These are phyloP conservation scores for Tenthredo mesomela DNA, from an alignment of 2,888 invertebrate species.

Conservation along the genomic window DNA sequence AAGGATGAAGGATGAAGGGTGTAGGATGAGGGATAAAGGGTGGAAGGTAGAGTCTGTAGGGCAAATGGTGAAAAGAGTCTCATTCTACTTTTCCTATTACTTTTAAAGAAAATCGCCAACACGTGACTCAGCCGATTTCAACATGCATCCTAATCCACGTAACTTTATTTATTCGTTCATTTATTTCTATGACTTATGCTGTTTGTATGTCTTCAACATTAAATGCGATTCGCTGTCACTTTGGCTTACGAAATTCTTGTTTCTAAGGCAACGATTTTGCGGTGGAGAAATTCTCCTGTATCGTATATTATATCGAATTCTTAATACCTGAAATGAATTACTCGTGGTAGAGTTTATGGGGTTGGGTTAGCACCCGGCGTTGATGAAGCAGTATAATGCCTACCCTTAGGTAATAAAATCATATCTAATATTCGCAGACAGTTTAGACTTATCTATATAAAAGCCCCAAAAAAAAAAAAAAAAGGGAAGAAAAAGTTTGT, in stretches of 20 bases:
- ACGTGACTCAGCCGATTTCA: background rate
- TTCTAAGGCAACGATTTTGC: background rate
- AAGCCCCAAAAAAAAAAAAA: background rate
- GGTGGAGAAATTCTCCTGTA: background rate
- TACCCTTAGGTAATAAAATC: background rate
- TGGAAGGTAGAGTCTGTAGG: background rate
- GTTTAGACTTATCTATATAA: background rate
- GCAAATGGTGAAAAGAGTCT: background rate
- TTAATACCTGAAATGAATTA: background rate
- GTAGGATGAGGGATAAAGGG: background rate
- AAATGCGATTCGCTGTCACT: no score
- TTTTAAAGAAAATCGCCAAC: background rate
- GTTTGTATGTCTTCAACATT: no score
- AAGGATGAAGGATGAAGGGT: conserved; percentile 16
- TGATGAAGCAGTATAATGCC: background rate
- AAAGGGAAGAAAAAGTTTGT: background rate
- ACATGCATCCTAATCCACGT: background rate
- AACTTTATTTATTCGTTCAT: background rate
- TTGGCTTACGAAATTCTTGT: background rate
- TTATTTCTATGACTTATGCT: no score
- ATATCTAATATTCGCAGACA: background rate
- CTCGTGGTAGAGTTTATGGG: background rate
- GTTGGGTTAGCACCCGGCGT: background rate
- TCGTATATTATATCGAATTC: background rate
- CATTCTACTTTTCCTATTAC: background rate